Evolutionary conservation across 2,113 vertebrate species (phyloP).

Genomic region (Neolamprologus falcicula): DNA sequence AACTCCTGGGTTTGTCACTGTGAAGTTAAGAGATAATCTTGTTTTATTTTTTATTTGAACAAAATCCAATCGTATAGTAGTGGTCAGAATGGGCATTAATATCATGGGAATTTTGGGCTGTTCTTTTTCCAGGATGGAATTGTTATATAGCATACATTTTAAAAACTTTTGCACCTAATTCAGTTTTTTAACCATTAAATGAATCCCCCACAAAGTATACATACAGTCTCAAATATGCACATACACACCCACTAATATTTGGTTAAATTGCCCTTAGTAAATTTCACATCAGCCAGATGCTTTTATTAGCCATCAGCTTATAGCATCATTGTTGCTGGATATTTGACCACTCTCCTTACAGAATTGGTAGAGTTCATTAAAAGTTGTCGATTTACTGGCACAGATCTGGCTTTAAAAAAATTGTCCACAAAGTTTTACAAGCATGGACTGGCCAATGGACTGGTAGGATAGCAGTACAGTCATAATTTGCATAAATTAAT

Average conservation of each 20-base stretch:
- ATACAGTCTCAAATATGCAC: not conserved
- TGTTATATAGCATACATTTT: not conserved
- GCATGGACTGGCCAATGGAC: not conserved
- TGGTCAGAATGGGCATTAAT: not conserved
- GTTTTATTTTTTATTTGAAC: not conserved
- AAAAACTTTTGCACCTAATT: not conserved
- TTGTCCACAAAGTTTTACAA: not conserved
- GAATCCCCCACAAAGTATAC: not conserved
- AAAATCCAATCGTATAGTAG: not conserved
- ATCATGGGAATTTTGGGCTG: not conserved
- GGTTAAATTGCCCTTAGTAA: not conserved
- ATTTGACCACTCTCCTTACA: not conserved
- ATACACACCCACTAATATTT: not conserved
- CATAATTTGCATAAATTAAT: not conserved
- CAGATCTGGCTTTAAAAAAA: not conserved
- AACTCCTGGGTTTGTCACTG: not conserved
- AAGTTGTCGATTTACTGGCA: not conserved
- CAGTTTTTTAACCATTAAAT: not conserved
- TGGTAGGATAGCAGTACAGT: not conserved
- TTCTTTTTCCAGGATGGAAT: not conserved
- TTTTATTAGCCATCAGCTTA: not conserved
- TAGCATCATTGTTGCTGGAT: not conserved
- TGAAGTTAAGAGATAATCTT: not conserved
- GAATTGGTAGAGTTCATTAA: not conserved
- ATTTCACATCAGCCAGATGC: not conserved